These are phyloP conservation scores for Heliothis virescens DNA, from an alignment of 1,140 invertebrate genomes.

Conservation along the genomic window DNA sequence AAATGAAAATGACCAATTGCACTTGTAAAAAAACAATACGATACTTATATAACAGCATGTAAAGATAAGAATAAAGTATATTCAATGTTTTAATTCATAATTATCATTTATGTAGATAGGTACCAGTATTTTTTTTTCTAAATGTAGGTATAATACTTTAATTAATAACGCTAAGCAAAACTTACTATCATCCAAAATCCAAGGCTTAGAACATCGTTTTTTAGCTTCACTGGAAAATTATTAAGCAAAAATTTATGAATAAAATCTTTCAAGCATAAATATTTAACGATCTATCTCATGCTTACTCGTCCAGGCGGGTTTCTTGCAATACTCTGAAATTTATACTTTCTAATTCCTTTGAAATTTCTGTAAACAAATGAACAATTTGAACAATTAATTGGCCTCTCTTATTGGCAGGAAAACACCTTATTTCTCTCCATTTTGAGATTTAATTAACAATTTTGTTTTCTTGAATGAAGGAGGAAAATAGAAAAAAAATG, in stretches of 20 bases:
- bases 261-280: background rate
- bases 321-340: constrained; percentile 38
- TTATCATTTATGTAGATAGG: no score
- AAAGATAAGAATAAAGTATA: no score
- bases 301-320: background rate
- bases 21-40: no score
- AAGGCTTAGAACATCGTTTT: background rate
- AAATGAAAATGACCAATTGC: no score
- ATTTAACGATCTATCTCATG: background rate
- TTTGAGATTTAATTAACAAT: constrained; percentile 1
- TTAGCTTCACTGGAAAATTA: background rate
- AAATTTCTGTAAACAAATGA: constrained; percentile 31
- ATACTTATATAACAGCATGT: no score
- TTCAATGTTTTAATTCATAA: no score
- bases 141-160: background rate
- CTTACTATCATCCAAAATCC: constrained; percentile 13
- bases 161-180: background rate
- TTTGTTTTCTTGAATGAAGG: no score
- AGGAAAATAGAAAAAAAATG: background rate
- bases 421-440: background rate
- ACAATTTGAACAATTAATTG: background rate
- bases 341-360: constrained; percentile 48
- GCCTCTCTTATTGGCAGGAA: background rate
- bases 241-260: background rate
- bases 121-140: background rate